Evolutionary conservation across 2,888 invertebrate genomes (phyloP).

Genomic region (Epicampocera succincta): DNA sequence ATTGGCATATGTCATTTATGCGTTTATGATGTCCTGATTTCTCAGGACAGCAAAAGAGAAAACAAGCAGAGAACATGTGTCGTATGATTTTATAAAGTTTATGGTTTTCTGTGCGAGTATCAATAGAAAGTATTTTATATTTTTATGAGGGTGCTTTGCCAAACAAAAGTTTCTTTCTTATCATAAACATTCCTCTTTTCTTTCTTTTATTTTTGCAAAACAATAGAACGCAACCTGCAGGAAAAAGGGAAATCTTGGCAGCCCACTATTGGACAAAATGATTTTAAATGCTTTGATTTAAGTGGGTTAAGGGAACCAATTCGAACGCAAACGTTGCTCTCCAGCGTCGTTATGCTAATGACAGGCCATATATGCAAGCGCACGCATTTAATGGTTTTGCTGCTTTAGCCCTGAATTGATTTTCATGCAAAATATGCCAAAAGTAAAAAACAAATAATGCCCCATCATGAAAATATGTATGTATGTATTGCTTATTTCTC

Average conservation of each 20-base stretch:
- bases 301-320: conserved; percentile 25
- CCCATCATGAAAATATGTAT: conserved; percentile 52
- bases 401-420: conserved; percentile 11
- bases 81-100: conserved; percentile 46
- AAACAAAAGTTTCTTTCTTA: conserved; percentile 28
- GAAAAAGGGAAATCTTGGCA: background rate
- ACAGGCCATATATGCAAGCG: conserved; percentile 57
- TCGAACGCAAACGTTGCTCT: conserved; percentile 11
- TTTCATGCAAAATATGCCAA: conserved; percentile 13
- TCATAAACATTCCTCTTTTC: background rate
- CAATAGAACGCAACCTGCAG: background rate
- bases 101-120: conserved; percentile 16
- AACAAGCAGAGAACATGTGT: background rate
- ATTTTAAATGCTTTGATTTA: conserved; percentile 29
- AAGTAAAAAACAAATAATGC: conserved; percentile 27
- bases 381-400: conserved; percentile 46
- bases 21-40: conserved; percentile 8
- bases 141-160: conserved; percentile 37
- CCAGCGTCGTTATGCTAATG: conserved; percentile 55
- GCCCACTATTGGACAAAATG: conserved; percentile 1
- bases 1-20: conserved; percentile 46
- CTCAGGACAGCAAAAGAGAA: too few relatives aligned
- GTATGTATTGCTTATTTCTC: background rate
- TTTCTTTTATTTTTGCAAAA: conserved; percentile 3
- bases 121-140: conserved; percentile 11